phyloP scores from a whole-genome alignment of 2,113 vertebrate species.

The Arothron firmamentum region DNA sequence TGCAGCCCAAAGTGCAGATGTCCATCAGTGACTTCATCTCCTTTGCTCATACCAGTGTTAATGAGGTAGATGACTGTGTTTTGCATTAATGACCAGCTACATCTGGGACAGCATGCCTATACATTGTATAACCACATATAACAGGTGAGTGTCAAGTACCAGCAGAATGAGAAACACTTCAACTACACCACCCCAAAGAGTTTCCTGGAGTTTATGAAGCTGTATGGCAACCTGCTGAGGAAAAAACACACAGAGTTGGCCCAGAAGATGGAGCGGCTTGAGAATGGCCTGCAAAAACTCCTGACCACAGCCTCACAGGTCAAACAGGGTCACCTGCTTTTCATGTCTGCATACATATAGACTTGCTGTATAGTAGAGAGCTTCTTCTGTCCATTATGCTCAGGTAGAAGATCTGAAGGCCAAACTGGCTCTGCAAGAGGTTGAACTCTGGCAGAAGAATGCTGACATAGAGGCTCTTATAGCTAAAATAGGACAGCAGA shows the following conservation, averaged over 20 bases:
- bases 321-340: not conserved
- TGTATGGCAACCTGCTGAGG: constrained; percentile 68
- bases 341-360: not conserved
- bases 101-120: not conserved
- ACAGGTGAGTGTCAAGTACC: constrained; percentile 74
- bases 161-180: constrained; percentile 74
- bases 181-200: constrained; percentile 83
- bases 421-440: constrained; percentile 82
- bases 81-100: not conserved
- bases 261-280: constrained; percentile 74
- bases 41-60: constrained; percentile 72
- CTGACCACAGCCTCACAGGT: constrained; percentile 63
- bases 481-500: constrained; percentile 72
- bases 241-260: constrained; percentile 72
- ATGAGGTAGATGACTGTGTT: constrained; percentile 52
- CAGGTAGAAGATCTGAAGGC: constrained; percentile 87
- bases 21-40: constrained; percentile 76
- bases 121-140: not conserved
- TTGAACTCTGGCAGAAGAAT: constrained; percentile 84
- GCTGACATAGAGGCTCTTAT: constrained; percentile 74
- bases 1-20: constrained; percentile 63
- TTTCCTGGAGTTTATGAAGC: constrained; percentile 78
- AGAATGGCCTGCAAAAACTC: constrained; percentile 75
- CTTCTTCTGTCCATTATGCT: not conserved
- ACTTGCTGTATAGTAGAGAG: too few species aligned